Conservation (phyloP, 2,888 invertebrate genomes). For the Sphecodes monilicornis region DNA sequence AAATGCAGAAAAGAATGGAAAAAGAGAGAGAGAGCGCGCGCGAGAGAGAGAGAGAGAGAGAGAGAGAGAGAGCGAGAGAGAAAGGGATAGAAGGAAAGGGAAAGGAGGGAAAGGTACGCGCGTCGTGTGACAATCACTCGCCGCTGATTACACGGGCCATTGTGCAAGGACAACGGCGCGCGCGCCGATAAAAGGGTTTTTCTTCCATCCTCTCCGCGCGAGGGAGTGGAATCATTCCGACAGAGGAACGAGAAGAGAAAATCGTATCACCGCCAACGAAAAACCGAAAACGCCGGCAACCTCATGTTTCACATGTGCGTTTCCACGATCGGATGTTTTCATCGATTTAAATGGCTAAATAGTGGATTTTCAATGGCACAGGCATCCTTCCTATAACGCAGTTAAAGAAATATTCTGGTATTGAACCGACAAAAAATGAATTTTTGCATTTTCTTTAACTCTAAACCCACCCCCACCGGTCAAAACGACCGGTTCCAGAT, state of each 20-base stretch:
- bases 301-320: neutral
- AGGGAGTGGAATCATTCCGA: slow-evolving; percentile 56
- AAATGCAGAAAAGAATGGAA: slow-evolving; percentile 62
- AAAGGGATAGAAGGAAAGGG: slow-evolving; percentile 28
- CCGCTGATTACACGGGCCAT: slow-evolving; percentile 84
- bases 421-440: no score
- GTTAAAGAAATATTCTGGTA: no score
- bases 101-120: slow-evolving; percentile 39
- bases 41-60: slow-evolving; percentile 14
- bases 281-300: neutral
- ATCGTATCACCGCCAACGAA: no score
- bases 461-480: no score
- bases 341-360: no score
- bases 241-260: slow-evolving; percentile 13
- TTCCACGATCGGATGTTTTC: neutral
- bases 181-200: slow-evolving; percentile 56
- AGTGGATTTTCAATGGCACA: no score
- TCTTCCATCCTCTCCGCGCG: slow-evolving; percentile 25
- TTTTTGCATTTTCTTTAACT: no score
- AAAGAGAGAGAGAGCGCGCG: slow-evolving; percentile 17
- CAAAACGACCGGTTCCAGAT: no score
- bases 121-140: slow-evolving; percentile 80
- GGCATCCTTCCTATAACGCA: no score
- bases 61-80: neutral
- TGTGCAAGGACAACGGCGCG: slow-evolving; percentile 82